Evolutionary conservation across 2,113 vertebrate species (phyloP), one percentile per base, ranked within the genome.

Genomic region (Falco punctatus): DNA sequence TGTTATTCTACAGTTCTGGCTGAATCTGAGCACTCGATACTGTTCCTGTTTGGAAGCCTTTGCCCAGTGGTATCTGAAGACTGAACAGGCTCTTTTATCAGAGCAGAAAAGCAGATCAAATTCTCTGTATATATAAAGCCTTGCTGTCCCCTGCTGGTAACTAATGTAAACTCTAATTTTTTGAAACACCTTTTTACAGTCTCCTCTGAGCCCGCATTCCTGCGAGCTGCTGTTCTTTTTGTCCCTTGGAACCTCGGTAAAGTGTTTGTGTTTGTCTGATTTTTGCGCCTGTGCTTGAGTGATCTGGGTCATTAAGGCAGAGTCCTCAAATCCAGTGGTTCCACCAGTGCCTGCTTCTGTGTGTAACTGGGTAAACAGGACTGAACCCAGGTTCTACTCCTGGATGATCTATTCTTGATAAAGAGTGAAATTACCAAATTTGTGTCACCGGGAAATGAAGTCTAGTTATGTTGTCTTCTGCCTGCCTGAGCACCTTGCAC

Each of bases 91-190:
- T 61, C 27, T 58, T 58, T 26, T n/a, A 64, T 9, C 30, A 55
- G 23, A 75, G 27, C 20, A 73, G 55, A 33, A 51, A 23, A 67
- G n/a, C 14, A 54, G 46, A 19, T 38, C 21, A 52, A 52, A 40
- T 28, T 65, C 30, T 26, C 26, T 48, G 12, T 48, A 15, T 49
- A 23, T 22, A 13, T 44, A 82, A 92, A 79, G 16, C 24, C 79
- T 67, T 94, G 77, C 88, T 95, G 92, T 78, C 96, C 92, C 82
- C 96, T 96, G 72, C 91, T 94, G 90, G 94, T 57, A 61, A 64
- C 26, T 64, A 28, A 18, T 5, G 20, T 57, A 93, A 90, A 26
- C 18, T 27, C 23, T 2, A 12, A 10, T 6, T 49, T 58, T 59
- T 77, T 40, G 0, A n/a, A 70, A 69, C 5, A 9, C 5, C 3